Base-by-base conservation (phyloP, 92 coral and sea anemone genomes). In the Hydrozoanthus gracilis region DNA sequence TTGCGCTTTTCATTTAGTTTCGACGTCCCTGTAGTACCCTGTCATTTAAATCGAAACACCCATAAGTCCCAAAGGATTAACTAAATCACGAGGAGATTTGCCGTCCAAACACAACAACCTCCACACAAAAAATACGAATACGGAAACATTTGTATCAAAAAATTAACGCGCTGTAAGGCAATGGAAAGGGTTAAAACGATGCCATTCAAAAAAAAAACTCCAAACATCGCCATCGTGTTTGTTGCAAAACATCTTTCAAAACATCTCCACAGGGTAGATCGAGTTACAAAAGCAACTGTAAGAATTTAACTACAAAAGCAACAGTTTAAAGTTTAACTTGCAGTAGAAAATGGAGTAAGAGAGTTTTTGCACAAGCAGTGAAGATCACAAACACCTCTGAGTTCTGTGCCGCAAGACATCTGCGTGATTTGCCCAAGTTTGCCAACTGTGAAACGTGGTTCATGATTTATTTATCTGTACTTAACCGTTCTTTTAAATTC, bases 361-460 rank as follows among this genome's bases (percentile, higher is more conserved):
- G 39, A 20, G 46, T 68, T 5, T 54, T 45, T 61, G 61, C 74
- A 46, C 10, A 79, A 14, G 60, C 39, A 27, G 39, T 27, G 39
- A 27, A 20, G 10, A 80, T 65, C 60, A 66, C 48, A 56, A 80
- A 17, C 15, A 50, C 3, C 85, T 48, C 85, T 80, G 74, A 80
- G 49, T 64, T 65, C 35, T 80, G 5, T 44, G 20, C 47, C 85
- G 70, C 39, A 27, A 80, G 27, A 80, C 60, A 61, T 47, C 73
- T 35, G 47, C 75, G 61, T 80, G 85, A 80, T 80, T 80, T 66
- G 55, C n/a, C 44, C 73, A 27, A 68, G 9, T 68, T 64, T 35
- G 46, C 85, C 85, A 18, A 80, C 85, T 80, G 58, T 47, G 85
- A 80, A 80, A 80, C 85, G 85, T 80, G 85, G 85, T 80, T 80